These are phyloP conservation scores for Erannis defoliaria DNA, from an alignment of 2,888 invertebrate species.

Conservation along the genomic window DNA sequence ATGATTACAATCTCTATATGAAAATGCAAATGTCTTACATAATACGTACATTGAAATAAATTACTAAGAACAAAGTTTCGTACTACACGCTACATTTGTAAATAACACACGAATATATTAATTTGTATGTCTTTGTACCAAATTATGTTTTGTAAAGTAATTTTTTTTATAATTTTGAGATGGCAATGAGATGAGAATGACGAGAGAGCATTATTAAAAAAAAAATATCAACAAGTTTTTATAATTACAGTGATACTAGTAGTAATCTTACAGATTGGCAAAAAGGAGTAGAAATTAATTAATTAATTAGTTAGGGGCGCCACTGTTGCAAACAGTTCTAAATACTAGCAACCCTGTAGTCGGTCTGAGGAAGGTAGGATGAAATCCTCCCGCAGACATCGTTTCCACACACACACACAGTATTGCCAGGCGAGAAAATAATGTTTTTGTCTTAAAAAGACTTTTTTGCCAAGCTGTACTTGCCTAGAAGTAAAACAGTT, in stretches of 20 bases:
- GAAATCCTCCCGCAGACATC: too few species aligned
- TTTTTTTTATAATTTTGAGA: constrained; percentile 62
- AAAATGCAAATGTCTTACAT: constrained; percentile 76
- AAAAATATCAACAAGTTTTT: constrained; percentile 16
- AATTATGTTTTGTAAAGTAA: constrained; percentile 68
- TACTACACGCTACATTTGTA: constrained; percentile 74
- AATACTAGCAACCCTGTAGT: too few species aligned
- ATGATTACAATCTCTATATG: constrained; percentile 71
- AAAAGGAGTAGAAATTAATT: too few species aligned
- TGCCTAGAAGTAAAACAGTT: too few species aligned
- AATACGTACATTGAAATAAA: constrained; percentile 68
- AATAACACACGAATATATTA: constrained; percentile 79
- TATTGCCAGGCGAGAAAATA: too few species aligned
- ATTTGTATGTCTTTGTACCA: constrained; percentile 85
- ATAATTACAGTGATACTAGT: background rate
- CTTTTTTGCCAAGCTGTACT: too few species aligned
- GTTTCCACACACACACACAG: too few species aligned
- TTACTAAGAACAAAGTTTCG: constrained; percentile 68
- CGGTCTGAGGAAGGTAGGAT: too few species aligned
- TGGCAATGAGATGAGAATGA: constrained; percentile 58
- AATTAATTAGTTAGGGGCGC: too few species aligned
- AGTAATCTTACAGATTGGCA: background rate
- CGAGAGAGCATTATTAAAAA: constrained; percentile 63
- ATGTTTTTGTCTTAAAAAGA: too few species aligned
- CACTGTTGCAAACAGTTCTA: too few species aligned